Base-by-base conservation (phyloP, 2,797 vertebrate species). In the Eulemur mongoz region DNA sequence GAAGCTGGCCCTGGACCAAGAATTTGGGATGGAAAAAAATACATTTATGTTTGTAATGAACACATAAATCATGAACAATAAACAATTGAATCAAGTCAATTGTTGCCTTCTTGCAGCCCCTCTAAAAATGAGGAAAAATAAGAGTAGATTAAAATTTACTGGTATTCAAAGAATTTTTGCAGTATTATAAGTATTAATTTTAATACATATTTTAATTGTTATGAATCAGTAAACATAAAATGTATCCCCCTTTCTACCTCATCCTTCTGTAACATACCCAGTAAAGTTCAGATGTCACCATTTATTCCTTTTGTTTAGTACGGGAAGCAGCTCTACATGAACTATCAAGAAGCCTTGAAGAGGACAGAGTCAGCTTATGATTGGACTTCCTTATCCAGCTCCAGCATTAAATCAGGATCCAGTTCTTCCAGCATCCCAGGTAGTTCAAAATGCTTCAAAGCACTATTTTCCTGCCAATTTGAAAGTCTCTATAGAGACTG, bases 321-420 rank as follows among this genome's bases (percentile, higher is more conserved):
- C 25, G 99, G 99, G 94, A 99, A 99, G 97, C 99, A 99, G 61
- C 98, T 99, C 0, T 99, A 99, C 86, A 95, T 99, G 92, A 99
- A 99, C 98, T 99, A 99, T 98, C 99, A 99, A 98, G 99, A 99
- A 97, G 99, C 99, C 50, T 32, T 99, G 99, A 99, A 99, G 98
- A 99, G 99, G 95, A 99, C 99, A 10, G 99, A 99, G 97, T 99
- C 99, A 0, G 99, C 99, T 0, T 99, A 99, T 79, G 99, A 99
- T 79, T 99, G 99, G 99, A 99, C 99, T 45, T 99, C 99, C 54
- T 98, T 99, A 76, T 99, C 99, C 75, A 99, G 99, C 96, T 99
- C 99, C 97, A 99, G 99, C 98, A 99, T 99, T 98, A 99, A 99
- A 96, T 99, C 99, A 30, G 99, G 99, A 94, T 99, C 99, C 98